Base-by-base conservation (phyloP, 37 sponge, comb jelly and placozoan species). In the Diacarnus erythraeanus region DNA sequence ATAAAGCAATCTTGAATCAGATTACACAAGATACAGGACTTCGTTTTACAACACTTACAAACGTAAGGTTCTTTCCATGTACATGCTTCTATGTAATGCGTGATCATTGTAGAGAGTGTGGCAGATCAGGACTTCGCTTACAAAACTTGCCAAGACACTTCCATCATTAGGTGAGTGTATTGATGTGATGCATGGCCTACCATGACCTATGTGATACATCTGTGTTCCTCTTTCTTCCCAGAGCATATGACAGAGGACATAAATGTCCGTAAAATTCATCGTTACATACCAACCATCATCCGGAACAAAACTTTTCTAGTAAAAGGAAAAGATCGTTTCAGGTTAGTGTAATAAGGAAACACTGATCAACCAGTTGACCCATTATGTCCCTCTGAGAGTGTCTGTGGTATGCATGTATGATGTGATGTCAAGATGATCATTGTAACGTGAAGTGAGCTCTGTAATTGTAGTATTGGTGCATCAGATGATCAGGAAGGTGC, bases 91-190 rank as follows among this genome's bases (percentile, higher is more conserved):
- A 4, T 27, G 30, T 27, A 6, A 6, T 5, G 4, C 25, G n/a
- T 68, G 21, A 6, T 68, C 29, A 3, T 3, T 68, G 37, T 20
- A 71, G 71, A 39, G 71, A 22, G 22, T 71, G 2, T 40, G 22
- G 41, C 35, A 71, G 17, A 39, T 71, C 20, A 71, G 36, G 42
- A 71, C 25, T 12, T 25, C 25, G 22, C 42, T 71, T 2, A 18
- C 41, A 8, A 36, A 33, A 2, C 22, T 71, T 3, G 71, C 71
- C 1, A 39, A 71, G 71, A 71, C 21, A 2, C 42, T 71, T 22
- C 71, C 71, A 8, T 71, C 42, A 2, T n/a, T 71, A 25, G 42
- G 71, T 71, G 41, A 3, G 71, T n/a, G n/a, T 22, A n/a, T 40
- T 39, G n/a, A 35, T 26, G 22, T 39, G 22, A 40, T 71, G 5